These are phyloP conservation scores for Urocitellus parryii DNA, from an alignment of 2,113 vertebrate species.

Conservation along the genomic window DNA sequence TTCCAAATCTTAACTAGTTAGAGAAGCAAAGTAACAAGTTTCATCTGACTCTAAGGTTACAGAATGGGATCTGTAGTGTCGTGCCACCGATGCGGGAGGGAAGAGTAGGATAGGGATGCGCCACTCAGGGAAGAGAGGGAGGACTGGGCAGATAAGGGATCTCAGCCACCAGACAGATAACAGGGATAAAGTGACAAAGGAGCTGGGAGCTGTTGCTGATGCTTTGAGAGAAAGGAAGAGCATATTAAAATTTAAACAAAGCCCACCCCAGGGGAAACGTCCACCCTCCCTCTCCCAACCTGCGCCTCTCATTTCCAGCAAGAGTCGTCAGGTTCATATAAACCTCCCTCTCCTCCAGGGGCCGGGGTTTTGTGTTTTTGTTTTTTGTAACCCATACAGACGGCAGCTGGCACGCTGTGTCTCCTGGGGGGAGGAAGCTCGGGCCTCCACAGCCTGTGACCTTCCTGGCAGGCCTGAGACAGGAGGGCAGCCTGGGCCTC, in stretches of 20 bases:
- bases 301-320: background rate
- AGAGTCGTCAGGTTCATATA: background rate
- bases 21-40: background rate
- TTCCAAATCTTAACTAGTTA: background rate
- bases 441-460: background rate
- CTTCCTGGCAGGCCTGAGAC: constrained; percentile 1
- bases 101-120: background rate
- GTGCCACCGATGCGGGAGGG: background rate
- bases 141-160: background rate
- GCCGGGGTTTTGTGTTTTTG: constrained; percentile 10
- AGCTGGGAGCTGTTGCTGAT: background rate
- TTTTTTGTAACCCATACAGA: constrained; percentile 16
- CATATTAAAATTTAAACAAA: constrained; percentile 55
- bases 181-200: background rate
- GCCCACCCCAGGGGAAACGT: constrained; percentile 43
- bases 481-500: background rate
- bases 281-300: background rate
- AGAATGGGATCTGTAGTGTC: background rate
- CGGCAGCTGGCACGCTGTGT: constrained; percentile 61
- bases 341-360: background rate
- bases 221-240: constrained; percentile 38
- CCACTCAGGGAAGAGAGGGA: background rate
- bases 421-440: background rate
- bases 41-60: background rate
- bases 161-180: background rate